These are phyloP conservation scores for Syrrhaptes paradoxus DNA, from an alignment of 2,113 vertebrate genomes.

Conservation along the genomic window DNA sequence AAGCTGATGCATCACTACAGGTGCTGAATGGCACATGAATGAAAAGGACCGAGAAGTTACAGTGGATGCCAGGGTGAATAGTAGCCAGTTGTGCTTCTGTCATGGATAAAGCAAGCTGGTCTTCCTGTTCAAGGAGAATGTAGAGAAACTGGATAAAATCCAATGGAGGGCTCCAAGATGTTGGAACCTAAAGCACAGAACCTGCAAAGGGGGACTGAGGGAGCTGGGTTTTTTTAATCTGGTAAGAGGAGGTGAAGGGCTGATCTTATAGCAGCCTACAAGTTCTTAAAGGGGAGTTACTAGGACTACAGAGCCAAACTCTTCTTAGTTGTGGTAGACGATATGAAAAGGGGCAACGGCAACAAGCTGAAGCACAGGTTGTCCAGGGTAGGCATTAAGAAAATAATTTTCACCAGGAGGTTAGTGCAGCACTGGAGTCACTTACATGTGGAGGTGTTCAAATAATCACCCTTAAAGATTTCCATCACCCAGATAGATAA, in stretches of 20 bases:
- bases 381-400: background rate
- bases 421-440: background rate
- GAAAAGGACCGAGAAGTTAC: background rate
- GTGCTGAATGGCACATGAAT: background rate
- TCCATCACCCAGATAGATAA: background rate
- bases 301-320: background rate
- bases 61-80: background rate
- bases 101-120: background rate
- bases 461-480: background rate
- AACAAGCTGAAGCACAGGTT: background rate
- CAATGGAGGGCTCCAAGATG: background rate
- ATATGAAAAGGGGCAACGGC: fast-evolving
- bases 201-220: background rate
- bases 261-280: background rate
- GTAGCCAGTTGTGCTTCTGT: background rate
- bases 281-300: background rate
- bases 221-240: background rate
- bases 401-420: background rate
- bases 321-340: background rate
- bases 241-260: background rate
- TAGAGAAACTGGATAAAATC: background rate
- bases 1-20: background rate
- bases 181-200: background rate
- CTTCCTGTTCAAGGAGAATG: background rate
- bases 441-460: background rate